Percentiles rank a stretch among this genome's conserved stretches.
Evolutionary conservation across 2,797 vertebrate species (phyloP).

Genomic region (Pangasius djambal): DNA sequence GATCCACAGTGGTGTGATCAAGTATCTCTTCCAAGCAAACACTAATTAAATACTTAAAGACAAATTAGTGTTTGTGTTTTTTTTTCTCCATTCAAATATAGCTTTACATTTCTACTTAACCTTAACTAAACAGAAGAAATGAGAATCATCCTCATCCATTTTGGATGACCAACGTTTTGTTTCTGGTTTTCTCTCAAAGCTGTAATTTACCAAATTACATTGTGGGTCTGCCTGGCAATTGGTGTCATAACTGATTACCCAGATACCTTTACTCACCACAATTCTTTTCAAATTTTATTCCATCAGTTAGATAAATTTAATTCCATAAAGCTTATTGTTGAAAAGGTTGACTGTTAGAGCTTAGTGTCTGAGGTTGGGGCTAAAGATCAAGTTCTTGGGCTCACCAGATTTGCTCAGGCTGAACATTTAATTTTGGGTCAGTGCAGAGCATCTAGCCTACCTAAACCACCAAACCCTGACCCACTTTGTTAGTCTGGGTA

Average conservation of each 20-base stretch:
- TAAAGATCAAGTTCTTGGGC: constrained; percentile 9
- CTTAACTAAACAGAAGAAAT: neutral
- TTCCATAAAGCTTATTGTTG: neutral
- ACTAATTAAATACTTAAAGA: neutral
- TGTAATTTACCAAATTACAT: constrained; percentile 25
- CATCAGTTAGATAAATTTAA: neutral
- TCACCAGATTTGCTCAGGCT: neutral
- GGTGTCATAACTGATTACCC: constrained; percentile 19
- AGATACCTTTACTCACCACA: neutral
- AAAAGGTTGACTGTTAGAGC: neutral
- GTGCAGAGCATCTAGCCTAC: constrained; percentile 6
- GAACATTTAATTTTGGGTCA: constrained; percentile 40
- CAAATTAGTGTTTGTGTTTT: neutral
- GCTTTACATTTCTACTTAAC: neutral
- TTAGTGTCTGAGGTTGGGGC: neutral
- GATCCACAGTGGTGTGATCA: neutral
- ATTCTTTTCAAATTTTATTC: neutral
- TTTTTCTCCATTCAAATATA: neutral
- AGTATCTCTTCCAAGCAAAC: constrained; percentile 5
- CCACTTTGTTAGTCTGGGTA: constrained; percentile 48
- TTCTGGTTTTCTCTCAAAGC: constrained; percentile 13
- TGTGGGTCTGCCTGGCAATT: neutral
- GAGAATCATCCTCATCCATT: neutral
- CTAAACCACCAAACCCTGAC: constrained; percentile 44
- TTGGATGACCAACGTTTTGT: neutral